Evolutionary conservation across 2,888 invertebrate species (phyloP), one percentile per base, ranked within the genome.

Genomic region (Acleris sparsana): DNA sequence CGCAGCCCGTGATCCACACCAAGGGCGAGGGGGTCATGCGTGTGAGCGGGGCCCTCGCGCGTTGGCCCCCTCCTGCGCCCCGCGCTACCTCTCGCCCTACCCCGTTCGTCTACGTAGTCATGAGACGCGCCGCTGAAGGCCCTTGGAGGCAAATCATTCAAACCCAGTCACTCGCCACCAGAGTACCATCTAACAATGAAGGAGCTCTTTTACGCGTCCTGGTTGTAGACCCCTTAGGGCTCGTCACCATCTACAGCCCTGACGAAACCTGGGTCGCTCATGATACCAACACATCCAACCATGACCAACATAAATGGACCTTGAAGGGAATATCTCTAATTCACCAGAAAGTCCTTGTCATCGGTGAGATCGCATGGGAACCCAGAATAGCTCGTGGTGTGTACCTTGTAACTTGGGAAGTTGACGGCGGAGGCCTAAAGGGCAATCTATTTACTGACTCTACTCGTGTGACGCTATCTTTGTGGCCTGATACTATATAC

Each of bases 331-430:
- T 95, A 75, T 95, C 95, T 7, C 92, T 95, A 53, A 95, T 95
- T 71, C 95, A 95, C 83, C 95, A 95, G 83, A 95, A 95, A 86
- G 95, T 95, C 70, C 82, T 94, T 48, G 94, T 94, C 49, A 95
- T 95, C 72, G 95, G 95, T 52, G 95, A 95, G 88, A 95, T 96
- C 72, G 94, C 95, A 56, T 96, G 96, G 96, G 95, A 95, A 75
- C 94, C 95, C 11, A 94, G 94, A 86, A 93, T 94, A 79, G 93
- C 89, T 63, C 93, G 94, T 61, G 94, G 94, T 29, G 95, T 96
- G 67, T 96, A 96, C 87, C 93, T 96, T 79, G 96, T 97, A 61
- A 96, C 96, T 69, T 97, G 96, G 96, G 96, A 97, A 93, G 95
- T 96, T 63, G 95, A 95, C 78, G 96, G 96, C 67, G 96, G 96